Base-by-base conservation (phyloP, 2,888 invertebrate species). In the Biston betularia region DNA sequence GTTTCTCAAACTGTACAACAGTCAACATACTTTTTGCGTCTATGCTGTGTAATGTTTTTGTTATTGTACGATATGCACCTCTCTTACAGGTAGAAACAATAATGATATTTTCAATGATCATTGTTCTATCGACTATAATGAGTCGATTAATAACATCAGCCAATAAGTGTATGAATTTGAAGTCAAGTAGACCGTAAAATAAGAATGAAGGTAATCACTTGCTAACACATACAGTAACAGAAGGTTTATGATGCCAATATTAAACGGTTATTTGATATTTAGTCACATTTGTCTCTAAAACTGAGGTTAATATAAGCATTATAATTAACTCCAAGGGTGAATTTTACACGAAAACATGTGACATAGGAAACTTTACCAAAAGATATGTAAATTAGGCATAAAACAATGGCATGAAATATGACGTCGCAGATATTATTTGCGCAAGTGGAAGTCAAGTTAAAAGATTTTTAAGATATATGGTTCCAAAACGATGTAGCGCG, bases 341-440 rank as follows among this genome's bases (percentile, higher is more conserved):
- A 63, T 44, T 69, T 63, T 50, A 69, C 69, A 72, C 64, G 64
- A 63, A 73, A 65, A 61, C 59, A 73, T 68, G 63, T 45, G 48
- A 59, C 40, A 42, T 48, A 54, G 50, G 38, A 44, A 34, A 63
- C 55, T 54, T 62, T 49, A 65, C 63, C 58, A 71, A 61, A 35
- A 56, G 38, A 55, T 74, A 77, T 77, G 66, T 60, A 70, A 79
- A 78, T 78, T 75, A 76, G 74, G 50, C 56, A 70, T 65, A 76
- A 74, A 68, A 77, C 68, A 71, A 74, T 68, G 73, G 68, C 59
- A 75, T 73, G 71, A 72, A 73, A 73, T 72, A 58, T 74, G 74
- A 76, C 64, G 74, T 53, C 64, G 52, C 49, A 62, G 42, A 68
- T 75, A 65, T 54, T 74, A 66, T 81, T 79, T 77, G 68, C 53